Conservation (phyloP, 2,888 invertebrate genomes). For the Mesodorylaimus sp. region DNA sequence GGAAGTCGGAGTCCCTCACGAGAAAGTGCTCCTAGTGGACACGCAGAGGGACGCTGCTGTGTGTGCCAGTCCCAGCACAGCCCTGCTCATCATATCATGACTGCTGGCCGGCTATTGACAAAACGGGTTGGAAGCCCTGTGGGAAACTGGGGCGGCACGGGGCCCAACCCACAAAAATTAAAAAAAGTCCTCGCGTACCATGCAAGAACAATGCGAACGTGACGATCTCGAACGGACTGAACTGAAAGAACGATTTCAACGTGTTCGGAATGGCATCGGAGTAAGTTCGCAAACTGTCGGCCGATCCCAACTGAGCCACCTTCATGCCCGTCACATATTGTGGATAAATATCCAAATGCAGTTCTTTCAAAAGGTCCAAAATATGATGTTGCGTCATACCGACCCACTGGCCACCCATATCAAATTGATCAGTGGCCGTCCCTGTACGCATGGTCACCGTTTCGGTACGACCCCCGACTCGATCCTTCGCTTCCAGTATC, state of each 20-base stretch:
- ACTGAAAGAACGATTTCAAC: neutral
- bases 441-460: conserved; percentile 15
- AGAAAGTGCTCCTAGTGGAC: no score
- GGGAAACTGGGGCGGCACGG: no score
- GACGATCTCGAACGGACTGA: neutral
- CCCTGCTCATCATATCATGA: no score
- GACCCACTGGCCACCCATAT: conserved; percentile 33
- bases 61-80: no score
- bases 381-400: conserved; percentile 32
- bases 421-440: conserved; percentile 14
- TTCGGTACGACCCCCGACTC: conserved; percentile 35
- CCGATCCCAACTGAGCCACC: conserved; percentile 18
- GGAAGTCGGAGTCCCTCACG: neutral
- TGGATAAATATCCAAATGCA: conserved; percentile 28
- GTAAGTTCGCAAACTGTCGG: neutral
- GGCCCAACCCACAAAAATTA: no score
- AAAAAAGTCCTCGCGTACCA: no score
- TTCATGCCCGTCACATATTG: conserved; percentile 22
- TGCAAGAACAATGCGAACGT: no score
- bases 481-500: conserved; percentile 30
- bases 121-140: no score
- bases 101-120: no score
- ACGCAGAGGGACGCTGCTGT: no score
- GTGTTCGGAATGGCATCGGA: neutral
- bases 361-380: conserved; percentile 28